These are phyloP conservation scores for Sylvietta virens DNA, from an alignment of 2,113 vertebrate genomes.

Conservation along the genomic window DNA sequence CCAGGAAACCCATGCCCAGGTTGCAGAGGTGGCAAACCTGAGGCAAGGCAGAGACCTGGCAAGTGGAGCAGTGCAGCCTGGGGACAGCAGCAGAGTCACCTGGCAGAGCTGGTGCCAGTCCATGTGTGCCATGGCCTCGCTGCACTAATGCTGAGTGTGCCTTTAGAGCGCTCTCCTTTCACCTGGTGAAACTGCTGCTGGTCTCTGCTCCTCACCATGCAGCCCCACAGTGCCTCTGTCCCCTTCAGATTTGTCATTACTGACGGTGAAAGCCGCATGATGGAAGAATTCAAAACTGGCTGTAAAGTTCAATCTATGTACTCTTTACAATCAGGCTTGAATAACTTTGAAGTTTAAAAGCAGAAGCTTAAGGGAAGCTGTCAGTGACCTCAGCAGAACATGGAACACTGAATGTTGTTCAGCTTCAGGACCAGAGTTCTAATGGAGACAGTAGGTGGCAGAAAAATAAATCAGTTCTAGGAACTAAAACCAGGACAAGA, in stretches of 20 bases:
- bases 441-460: not conserved
- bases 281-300: not conserved
- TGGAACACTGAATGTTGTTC: not conserved
- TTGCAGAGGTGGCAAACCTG: not conserved
- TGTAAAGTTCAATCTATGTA: not conserved
- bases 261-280: not conserved
- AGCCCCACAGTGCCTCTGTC: not conserved
- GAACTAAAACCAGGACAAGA: not conserved
- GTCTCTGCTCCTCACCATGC: rapidly evolving
- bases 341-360: not conserved
- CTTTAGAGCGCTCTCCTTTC: not conserved
- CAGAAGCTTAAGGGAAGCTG: not conserved
- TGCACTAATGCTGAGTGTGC: not conserved
- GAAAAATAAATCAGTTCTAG: not conserved
- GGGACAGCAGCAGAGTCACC: not conserved
- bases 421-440: not conserved
- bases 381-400: not conserved
- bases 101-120: not conserved
- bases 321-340: not conserved
- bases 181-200: not conserved
- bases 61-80: not conserved
- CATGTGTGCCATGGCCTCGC: not conserved
- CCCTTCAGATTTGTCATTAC: not conserved
- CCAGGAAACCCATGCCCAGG: not conserved
- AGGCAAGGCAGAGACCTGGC: not conserved